Conservation (phyloP, 37 sponge, comb jelly and placozoan species). For the Cliona cf. orientalis region DNA sequence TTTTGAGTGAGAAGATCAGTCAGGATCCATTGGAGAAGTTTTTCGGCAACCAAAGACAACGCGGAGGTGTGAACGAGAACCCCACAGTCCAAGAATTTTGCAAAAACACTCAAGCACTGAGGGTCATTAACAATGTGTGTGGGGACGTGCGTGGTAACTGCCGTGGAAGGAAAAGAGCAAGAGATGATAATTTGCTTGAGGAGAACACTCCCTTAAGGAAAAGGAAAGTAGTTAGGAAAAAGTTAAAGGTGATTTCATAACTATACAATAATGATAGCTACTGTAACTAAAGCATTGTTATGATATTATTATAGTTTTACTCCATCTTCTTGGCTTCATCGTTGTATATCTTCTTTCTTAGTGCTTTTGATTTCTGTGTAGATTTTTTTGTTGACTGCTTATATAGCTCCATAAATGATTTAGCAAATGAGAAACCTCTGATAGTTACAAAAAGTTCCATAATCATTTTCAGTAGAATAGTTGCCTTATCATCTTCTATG, state of each 20-base stretch:
- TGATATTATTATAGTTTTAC: not conserved
- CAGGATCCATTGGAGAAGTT: conserved; percentile 61
- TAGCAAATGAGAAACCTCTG: conserved; percentile 42
- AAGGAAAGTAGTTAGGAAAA: not conserved
- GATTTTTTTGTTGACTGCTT: conserved; percentile 40
- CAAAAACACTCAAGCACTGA: conserved; percentile 51
- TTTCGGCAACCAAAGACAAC: conserved; percentile 53
- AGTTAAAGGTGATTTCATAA: not conserved
- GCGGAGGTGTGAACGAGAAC: conserved; percentile 46
- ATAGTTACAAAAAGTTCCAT: conserved; percentile 38
- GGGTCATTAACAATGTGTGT: conserved; percentile 41
- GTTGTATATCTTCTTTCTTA: conserved; percentile 23
- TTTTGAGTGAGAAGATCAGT: conserved; percentile 34
- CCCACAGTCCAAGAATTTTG: conserved; percentile 54
- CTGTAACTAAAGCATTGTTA: no score
- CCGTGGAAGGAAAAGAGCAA: conserved; percentile 31
- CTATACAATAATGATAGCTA: not conserved
- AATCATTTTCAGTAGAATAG: conserved; percentile 30
- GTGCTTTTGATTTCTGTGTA: conserved; percentile 42
- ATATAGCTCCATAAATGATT: conserved; percentile 38
- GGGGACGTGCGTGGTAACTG: conserved; percentile 33
- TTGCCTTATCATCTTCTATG: conserved; percentile 10
- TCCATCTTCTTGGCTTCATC: not conserved
- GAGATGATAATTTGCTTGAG: not conserved
- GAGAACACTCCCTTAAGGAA: conserved; percentile 23